Percentiles rank a stretch among this genome's conserved stretches.
phyloP scores from a whole-genome alignment of 2,113 vertebrate species.

The Amphiprion percula region DNA sequence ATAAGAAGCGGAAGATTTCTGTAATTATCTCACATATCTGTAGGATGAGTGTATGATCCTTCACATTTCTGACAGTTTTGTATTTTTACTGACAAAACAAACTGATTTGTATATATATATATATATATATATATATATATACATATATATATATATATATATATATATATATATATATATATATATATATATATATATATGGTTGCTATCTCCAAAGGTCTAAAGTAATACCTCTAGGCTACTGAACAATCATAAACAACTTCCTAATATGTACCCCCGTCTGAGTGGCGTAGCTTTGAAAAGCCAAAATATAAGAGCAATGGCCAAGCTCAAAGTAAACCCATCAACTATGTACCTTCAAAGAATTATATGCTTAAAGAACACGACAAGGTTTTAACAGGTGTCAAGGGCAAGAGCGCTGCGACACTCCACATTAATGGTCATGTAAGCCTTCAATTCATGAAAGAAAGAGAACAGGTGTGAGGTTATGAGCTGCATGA shows the following conservation, averaged over 20 bases:
- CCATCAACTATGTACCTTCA: not conserved
- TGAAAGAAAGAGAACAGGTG: constrained; percentile 72
- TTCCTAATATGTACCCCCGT: constrained; percentile 14
- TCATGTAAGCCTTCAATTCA: constrained; percentile 34
- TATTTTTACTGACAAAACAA: no score
- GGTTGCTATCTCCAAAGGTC: not conserved
- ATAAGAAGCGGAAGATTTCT: no score
- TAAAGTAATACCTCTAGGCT: not conserved
- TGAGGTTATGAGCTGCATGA: constrained; percentile 43
- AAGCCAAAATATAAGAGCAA: not conserved
- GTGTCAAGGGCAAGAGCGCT: constrained; percentile 34
- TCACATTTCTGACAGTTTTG: not conserved
- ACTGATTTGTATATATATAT: no score
- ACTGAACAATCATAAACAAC: constrained; percentile 11
- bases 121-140: no score
- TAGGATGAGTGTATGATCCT: not conserved
- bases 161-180: no score
- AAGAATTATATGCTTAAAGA: not conserved
- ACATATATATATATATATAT: no score
- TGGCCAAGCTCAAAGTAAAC: constrained; percentile 3
- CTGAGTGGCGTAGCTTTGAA: not conserved
- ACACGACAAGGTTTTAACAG: constrained; percentile 27
- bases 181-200: not conserved
- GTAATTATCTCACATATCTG: not conserved
- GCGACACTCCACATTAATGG: constrained; percentile 12